Percentiles rank a stretch among this genome's conserved stretches.
Evolutionary conservation across 2,113 vertebrate genomes (phyloP).

Genomic region (Podocnemis expansa): DNA sequence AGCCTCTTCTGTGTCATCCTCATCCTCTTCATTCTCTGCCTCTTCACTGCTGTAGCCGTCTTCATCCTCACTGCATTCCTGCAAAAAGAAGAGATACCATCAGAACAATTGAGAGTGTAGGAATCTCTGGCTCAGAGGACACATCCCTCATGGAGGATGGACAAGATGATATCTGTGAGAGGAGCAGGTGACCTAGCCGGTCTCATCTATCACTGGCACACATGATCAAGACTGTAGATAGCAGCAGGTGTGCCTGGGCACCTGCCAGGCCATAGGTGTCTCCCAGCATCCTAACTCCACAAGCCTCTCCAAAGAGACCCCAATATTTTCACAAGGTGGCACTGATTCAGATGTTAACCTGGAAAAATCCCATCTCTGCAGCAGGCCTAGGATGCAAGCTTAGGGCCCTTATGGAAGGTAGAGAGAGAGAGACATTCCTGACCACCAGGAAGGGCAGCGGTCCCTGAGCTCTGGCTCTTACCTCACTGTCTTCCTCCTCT

Average conservation of each 20-base stretch:
- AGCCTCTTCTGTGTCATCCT: conserved; percentile 86
- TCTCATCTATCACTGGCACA: neutral
- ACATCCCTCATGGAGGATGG: neutral
- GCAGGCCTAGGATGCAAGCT: conserved; percentile 44
- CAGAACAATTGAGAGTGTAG: neutral
- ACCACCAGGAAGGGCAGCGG: conserved; percentile 55
- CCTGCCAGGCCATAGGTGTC: conserved; percentile 7
- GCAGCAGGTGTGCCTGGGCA: neutral
- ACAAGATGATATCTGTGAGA: neutral
- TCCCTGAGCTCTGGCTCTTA: conserved; percentile 70
- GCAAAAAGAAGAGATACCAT: conserved; percentile 20
- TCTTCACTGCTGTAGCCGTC: conserved; percentile 85
- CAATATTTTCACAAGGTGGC: neutral
- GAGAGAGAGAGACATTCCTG: conserved; percentile 24
- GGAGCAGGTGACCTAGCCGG: neutral
- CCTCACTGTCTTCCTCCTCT: conserved; percentile 86
- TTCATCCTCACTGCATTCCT: conserved; percentile 93
- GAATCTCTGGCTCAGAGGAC: too few relatives aligned
- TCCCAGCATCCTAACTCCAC: neutral
- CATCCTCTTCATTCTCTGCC: conserved; percentile 86
- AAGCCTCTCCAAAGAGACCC: neutral
- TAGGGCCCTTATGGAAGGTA: neutral
- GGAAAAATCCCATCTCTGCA: conserved; percentile 48
- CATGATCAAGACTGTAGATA: neutral
- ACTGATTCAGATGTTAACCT: neutral